These are phyloP conservation scores for Gorilla gorilla DNA, from an alignment of 2,113 vertebrate genomes.

Conservation along the genomic window DNA sequence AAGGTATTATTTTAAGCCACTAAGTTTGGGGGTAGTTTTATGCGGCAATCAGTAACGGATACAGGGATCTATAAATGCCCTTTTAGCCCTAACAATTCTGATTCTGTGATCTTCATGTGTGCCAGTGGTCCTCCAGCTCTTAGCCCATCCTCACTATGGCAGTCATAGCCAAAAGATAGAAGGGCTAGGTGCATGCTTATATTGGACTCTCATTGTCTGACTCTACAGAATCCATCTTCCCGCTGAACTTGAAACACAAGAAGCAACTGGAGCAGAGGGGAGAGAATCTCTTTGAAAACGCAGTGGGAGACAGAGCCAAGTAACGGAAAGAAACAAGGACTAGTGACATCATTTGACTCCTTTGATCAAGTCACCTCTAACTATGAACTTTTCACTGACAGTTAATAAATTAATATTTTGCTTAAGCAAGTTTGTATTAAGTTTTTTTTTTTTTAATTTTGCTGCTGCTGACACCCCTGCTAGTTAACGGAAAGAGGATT, in stretches of 20 bases:
- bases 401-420: background rate
- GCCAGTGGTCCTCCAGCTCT: background rate
- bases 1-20: background rate
- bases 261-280: background rate
- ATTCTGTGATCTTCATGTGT: background rate
- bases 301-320: background rate
- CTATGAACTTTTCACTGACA: background rate
- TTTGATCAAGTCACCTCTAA: background rate
- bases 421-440: background rate
- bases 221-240: background rate
- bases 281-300: background rate
- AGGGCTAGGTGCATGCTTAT: background rate
- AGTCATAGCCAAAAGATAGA: background rate
- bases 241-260: background rate
- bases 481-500: background rate
- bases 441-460: background rate
- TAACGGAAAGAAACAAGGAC: background rate
- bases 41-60: background rate
- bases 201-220: background rate
- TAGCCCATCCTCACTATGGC: background rate
- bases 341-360: background rate
- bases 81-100: background rate
- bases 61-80: background rate
- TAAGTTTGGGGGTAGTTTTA: background rate
- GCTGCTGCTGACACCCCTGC: background rate